Conservation (phyloP, 2,113 vertebrate genomes). For the Cyanoramphus novaezelandiae region DNA sequence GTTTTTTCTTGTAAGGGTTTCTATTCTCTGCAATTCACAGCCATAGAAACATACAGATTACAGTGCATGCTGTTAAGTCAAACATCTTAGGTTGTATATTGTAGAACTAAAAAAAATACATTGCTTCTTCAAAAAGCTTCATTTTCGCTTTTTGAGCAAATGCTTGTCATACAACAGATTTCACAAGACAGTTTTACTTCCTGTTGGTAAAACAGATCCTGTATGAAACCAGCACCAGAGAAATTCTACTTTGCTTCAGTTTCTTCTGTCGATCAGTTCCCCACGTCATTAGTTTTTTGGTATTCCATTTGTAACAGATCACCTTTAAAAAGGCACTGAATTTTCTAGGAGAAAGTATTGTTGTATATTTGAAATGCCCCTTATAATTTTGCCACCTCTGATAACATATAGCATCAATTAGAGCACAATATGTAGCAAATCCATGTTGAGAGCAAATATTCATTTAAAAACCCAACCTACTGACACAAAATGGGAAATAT, state of each 20-base stretch:
- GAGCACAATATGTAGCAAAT: background rate
- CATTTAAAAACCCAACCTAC: background rate
- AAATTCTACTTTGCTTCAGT: constrained; percentile 18
- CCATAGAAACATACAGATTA: background rate
- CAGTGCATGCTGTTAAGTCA: background rate
- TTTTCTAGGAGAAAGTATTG: background rate
- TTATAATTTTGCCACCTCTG: background rate
- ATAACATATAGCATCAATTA: background rate
- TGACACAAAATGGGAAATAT: constrained; percentile 7
- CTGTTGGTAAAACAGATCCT: constrained; percentile 56
- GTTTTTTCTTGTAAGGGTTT: background rate
- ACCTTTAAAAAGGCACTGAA: background rate
- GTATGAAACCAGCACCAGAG: constrained; percentile 31
- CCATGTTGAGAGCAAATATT: background rate
- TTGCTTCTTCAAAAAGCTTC: background rate
- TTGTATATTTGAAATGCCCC: background rate
- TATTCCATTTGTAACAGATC: background rate
- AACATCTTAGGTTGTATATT: background rate
- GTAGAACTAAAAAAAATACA: background rate
- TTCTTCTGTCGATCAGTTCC: constrained; percentile 42
- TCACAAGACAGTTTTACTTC: constrained; percentile 48
- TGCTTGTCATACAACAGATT: constrained; percentile 46
- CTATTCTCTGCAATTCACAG: background rate
- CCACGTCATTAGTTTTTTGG: background rate
- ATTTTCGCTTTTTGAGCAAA: constrained; percentile 30